A percentile compares a stretch with the other conserved stretches of the same genome.
Evolutionary conservation across 1,140 invertebrate species (phyloP).

Genomic region (Drosophila bifasciata): DNA sequence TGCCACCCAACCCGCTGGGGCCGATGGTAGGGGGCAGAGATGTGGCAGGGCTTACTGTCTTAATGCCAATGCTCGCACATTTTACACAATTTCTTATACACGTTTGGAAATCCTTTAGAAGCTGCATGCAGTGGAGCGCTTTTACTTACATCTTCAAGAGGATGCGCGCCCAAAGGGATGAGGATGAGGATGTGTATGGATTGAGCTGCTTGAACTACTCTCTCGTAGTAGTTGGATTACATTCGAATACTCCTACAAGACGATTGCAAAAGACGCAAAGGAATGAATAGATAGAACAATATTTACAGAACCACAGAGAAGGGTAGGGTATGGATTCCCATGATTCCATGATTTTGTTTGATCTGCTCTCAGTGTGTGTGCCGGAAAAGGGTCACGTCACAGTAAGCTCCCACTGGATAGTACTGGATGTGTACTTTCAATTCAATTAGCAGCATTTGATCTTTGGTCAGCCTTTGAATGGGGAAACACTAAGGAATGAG

Average conservation of each 20-base stretch:
- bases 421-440: too few relatives aligned
- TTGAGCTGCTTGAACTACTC: slow-evolving; percentile 33
- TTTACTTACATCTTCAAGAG: slow-evolving; percentile 38
- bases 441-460: too few relatives aligned
- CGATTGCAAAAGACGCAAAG: slow-evolving; percentile 25
- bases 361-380: background rate
- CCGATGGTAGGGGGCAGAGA: slow-evolving; percentile 1
- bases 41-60: slow-evolving; percentile 58
- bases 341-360: slow-evolving; percentile 21
- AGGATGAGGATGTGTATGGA: slow-evolving; percentile 2
- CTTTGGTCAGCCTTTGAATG: too few relatives aligned
- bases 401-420: too few relatives aligned
- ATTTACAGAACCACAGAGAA: slow-evolving; percentile 23
- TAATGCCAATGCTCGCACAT: slow-evolving; percentile 75
- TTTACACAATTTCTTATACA: slow-evolving; percentile 60
- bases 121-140: slow-evolving; percentile 55
- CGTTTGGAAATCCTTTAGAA: slow-evolving; percentile 45
- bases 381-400: too few relatives aligned
- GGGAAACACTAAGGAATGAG: too few relatives aligned
- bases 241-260: background rate
- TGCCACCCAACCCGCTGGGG: background rate
- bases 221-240: slow-evolving; percentile 31
- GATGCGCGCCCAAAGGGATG: background rate
- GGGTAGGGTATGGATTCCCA: background rate
- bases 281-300: slow-evolving; percentile 36